These are phyloP conservation scores for Trematomus loennbergii DNA, from an alignment of 2,113 vertebrate genomes.

Conservation along the genomic window DNA sequence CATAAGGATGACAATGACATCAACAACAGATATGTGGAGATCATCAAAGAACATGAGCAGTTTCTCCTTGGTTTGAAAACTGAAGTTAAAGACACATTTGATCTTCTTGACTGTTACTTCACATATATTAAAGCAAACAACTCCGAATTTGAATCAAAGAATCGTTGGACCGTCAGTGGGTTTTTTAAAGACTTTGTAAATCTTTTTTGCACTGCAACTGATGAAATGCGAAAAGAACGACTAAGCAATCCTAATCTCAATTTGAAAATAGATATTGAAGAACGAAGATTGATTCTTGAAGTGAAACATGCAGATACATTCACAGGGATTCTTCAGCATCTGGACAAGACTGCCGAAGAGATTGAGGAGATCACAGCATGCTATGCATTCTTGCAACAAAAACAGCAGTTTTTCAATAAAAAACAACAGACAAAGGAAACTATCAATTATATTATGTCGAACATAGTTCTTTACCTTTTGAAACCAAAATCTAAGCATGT, in stretches of 20 bases:
- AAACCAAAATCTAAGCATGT: constrained; percentile 40
- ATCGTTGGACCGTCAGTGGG: fast-evolving
- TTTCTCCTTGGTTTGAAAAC: constrained; percentile 76
- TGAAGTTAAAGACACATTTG: constrained; percentile 51
- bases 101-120: constrained; percentile 39
- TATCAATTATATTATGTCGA: constrained; percentile 67
- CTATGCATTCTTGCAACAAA: constrained; percentile 49
- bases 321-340: constrained; percentile 54
- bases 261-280: constrained; percentile 26
- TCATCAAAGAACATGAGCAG: constrained; percentile 56
- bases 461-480: constrained; percentile 57
- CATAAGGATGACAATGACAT: constrained; percentile 30
- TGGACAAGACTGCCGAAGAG: constrained; percentile 27
- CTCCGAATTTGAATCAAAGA: constrained; percentile 59
- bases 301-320: constrained; percentile 63
- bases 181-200: constrained; percentile 41
- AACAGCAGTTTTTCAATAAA: neutral
- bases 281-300: constrained; percentile 52
- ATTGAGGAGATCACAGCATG: constrained; percentile 41
- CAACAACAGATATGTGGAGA: constrained; percentile 46
- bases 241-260: constrained; percentile 18
- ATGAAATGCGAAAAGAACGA: constrained; percentile 30
- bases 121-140: constrained; percentile 47
- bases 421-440: constrained; percentile 45
- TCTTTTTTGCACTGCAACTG: neutral